Evolutionary conservation across 2,888 invertebrate genomes (phyloP).

Genomic region (Dioctria rufipes): DNA sequence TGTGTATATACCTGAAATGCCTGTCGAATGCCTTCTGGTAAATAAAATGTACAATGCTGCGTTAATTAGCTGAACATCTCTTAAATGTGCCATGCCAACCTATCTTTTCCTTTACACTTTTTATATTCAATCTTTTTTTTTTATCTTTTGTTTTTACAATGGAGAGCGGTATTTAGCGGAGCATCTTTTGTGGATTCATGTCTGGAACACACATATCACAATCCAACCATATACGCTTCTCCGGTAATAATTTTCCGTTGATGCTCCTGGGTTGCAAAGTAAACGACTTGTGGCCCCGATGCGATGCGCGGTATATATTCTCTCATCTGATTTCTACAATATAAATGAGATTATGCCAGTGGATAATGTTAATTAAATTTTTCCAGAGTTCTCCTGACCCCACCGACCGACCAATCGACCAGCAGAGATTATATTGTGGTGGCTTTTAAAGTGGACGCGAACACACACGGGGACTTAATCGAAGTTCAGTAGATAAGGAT

Average conservation of each 20-base stretch:
- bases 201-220: conserved; percentile 34
- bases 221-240: conserved; percentile 15
- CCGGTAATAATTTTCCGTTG: conserved; percentile 41
- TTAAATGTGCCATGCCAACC: conserved; percentile 51
- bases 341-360: conserved; percentile 43
- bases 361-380: conserved; percentile 54
- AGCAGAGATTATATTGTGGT: neutral
- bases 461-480: conserved; percentile 52
- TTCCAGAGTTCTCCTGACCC: conserved; percentile 35
- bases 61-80: conserved; percentile 52
- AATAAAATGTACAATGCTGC: conserved; percentile 42
- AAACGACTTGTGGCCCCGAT: conserved; percentile 11
- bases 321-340: conserved; percentile 27
- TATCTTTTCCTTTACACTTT: conserved; percentile 23
- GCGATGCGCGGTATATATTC: conserved; percentile 5
- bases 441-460: conserved; percentile 20
- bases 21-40: conserved; percentile 43
- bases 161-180: conserved; percentile 5
- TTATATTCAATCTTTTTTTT: conserved; percentile 9
- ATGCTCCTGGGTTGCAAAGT: neutral
- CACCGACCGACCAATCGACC: neutral
- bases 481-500: conserved; percentile 43
- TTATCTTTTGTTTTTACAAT: conserved; percentile 24
- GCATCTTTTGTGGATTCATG: conserved; percentile 45
- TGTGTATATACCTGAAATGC: conserved; percentile 28